These are phyloP conservation scores for Pediacus dermestoides DNA, from an alignment of 2,888 invertebrate species.

Conservation along the genomic window DNA sequence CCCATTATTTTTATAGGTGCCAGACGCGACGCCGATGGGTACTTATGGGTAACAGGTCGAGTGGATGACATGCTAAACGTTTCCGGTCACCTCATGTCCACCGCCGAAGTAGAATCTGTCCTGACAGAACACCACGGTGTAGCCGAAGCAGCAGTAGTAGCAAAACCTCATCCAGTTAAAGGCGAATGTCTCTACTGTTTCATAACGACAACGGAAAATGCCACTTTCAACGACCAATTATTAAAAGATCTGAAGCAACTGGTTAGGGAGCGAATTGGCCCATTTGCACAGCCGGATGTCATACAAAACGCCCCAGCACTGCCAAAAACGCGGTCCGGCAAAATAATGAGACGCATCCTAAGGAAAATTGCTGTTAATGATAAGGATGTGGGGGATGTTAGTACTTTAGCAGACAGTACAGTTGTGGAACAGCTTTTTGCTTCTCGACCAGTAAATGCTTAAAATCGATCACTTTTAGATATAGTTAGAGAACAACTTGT, in stretches of 20 bases:
- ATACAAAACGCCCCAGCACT: constrained; percentile 91
- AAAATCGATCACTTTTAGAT: too few species aligned
- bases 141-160: constrained; percentile 94
- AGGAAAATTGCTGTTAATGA: constrained; percentile 91
- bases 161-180: constrained; percentile 90
- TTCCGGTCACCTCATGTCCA: constrained; percentile 96
- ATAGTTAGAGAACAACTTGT: too few species aligned
- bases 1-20: constrained; percentile 63
- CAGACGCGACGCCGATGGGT: constrained; percentile 87
- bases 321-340: constrained; percentile 96
- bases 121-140: constrained; percentile 74
- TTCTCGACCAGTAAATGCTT: constrained; percentile 56
- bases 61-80: constrained; percentile 99
- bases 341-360: constrained; percentile 94
- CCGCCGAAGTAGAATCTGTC: constrained; percentile 87
- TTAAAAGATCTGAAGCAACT: constrained; percentile 68
- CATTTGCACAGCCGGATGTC: constrained; percentile 92
- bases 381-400: constrained; percentile 84
- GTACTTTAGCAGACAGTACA: constrained; percentile 90
- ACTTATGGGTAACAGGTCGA: constrained; percentile 93
- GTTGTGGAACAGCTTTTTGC: constrained; percentile 79
- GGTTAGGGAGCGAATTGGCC: constrained; percentile 89
- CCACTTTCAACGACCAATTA: constrained; percentile 65
- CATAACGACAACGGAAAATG: constrained; percentile 82
- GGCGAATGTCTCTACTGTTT: constrained; percentile 98